Conservation (phyloP, 2,797 vertebrate genomes). For the Callimico goeldii region DNA sequence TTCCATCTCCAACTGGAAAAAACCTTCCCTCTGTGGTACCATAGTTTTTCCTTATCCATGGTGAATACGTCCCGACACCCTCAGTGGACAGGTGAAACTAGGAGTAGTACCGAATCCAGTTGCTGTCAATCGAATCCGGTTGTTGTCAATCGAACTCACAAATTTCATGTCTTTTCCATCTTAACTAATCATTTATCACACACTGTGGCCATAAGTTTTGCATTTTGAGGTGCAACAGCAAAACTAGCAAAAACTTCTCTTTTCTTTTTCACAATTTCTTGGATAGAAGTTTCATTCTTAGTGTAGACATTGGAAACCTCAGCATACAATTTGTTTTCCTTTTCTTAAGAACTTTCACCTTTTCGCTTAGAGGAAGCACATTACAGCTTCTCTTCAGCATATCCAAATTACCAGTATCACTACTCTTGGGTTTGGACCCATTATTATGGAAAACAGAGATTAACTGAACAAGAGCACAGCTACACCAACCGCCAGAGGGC, state of each 20-base stretch:
- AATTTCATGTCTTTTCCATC: neutral
- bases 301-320: neutral
- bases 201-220: neutral
- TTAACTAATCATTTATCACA: neutral
- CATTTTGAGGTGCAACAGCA: neutral
- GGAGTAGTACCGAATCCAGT: neutral
- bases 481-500: neutral
- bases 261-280: neutral
- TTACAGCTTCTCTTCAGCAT: neutral
- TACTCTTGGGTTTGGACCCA: neutral
- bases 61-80: neutral
- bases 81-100: neutral
- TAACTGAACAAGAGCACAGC: neutral
- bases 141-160: neutral
- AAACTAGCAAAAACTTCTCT: neutral
- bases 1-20: neutral
- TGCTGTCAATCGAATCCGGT: neutral
- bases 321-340: neutral
- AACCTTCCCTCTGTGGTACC: neutral
- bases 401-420: neutral
- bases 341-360: neutral
- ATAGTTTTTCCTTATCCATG: neutral
- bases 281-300: neutral
- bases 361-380: neutral
- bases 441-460: neutral